Evolutionary conservation across 1,140 invertebrate genomes (phyloP).

Genomic region (Drosophila pectinifera): DNA sequence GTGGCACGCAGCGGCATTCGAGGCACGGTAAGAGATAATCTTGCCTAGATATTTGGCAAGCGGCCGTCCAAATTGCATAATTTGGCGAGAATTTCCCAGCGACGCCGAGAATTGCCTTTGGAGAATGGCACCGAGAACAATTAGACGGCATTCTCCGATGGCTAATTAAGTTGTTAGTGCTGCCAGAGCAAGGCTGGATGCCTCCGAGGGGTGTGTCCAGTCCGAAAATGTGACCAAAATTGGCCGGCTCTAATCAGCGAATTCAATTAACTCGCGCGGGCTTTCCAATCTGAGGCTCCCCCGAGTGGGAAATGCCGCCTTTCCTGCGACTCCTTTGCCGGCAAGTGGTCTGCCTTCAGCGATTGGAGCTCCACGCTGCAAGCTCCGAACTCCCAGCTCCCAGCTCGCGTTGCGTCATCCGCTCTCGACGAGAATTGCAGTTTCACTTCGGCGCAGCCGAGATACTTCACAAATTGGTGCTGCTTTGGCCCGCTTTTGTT

Average conservation of each 20-base stretch:
- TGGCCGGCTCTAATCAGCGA: constrained; percentile 45
- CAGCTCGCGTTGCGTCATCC: constrained; percentile 61
- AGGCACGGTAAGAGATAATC: constrained; percentile 51
- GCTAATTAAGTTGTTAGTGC: constrained; percentile 68
- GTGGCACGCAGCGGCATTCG: constrained; percentile 74
- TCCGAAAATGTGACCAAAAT: constrained; percentile 26
- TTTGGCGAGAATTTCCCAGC: constrained; percentile 46
- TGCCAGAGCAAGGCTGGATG: constrained; percentile 31
- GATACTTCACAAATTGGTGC: constrained; percentile 82
- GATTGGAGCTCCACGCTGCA: constrained; percentile 24
- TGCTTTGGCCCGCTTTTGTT: constrained; percentile 76
- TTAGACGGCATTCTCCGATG: constrained; percentile 65
- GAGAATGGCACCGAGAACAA: constrained; percentile 54
- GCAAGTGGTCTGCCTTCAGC: constrained; percentile 79
- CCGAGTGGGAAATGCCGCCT: constrained; percentile 47
- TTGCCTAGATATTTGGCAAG: constrained; percentile 49
- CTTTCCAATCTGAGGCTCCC: constrained; percentile 62
- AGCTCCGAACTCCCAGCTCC: constrained; percentile 6
- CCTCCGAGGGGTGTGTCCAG: constrained; percentile 11
- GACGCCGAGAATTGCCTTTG: constrained; percentile 15
- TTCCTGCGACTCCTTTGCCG: constrained; percentile 63
- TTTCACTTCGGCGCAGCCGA: constrained; percentile 52
- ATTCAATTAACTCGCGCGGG: constrained; percentile 40
- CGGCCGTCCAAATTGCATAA: constrained; percentile 48
- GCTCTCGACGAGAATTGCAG: constrained; percentile 59